phyloP scores from a whole-genome alignment of 2,888 invertebrate genomes.

The Zaprionus lineosus region DNA sequence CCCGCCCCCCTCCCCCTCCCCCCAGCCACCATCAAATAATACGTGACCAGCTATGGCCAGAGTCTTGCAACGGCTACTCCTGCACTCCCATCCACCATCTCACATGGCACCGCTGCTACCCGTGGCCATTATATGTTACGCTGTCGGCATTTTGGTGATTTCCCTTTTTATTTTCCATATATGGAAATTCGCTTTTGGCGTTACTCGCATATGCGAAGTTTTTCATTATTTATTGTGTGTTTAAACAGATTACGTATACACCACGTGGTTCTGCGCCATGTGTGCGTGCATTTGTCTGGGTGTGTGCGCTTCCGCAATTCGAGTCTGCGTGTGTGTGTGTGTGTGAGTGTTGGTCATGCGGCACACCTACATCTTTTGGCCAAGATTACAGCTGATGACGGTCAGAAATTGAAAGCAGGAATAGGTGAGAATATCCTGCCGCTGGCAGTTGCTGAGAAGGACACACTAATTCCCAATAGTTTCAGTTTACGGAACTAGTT shows the following conservation, averaged over 20 bases:
- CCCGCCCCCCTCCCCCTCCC: neutral
- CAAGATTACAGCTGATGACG: constrained; percentile 52
- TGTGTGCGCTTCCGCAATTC: too few relatives aligned
- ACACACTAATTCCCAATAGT: too few relatives aligned
- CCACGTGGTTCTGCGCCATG: constrained; percentile 26
- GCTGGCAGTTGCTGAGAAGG: too few relatives aligned
- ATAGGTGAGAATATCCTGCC: constrained; percentile 45
- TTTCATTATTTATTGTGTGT: constrained; percentile 74
- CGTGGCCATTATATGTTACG: constrained; percentile 50
- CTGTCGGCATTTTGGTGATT: constrained; percentile 38
- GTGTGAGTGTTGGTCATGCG: constrained; percentile 19
- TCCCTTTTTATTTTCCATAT: constrained; percentile 39
- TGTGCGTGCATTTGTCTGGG: constrained; percentile 2
- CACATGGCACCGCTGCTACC: neutral
- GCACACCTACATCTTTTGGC: constrained; percentile 37
- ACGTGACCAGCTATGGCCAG: constrained; percentile 42
- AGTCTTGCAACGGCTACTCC: neutral
- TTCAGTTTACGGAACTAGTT: too few relatives aligned
- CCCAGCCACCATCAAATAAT: constrained; percentile 3
- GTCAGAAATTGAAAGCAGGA: constrained; percentile 44
- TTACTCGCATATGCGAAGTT: constrained; percentile 63
- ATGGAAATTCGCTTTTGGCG: constrained; percentile 62
- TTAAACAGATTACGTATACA: constrained; percentile 74
- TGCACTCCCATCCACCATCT: neutral
- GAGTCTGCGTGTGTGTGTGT: neutral